A percentile compares a stretch with the other conserved stretches of the same genome.
Evolutionary conservation across 2,888 invertebrate genomes (phyloP).

Genomic region (Athalia cordata): DNA sequence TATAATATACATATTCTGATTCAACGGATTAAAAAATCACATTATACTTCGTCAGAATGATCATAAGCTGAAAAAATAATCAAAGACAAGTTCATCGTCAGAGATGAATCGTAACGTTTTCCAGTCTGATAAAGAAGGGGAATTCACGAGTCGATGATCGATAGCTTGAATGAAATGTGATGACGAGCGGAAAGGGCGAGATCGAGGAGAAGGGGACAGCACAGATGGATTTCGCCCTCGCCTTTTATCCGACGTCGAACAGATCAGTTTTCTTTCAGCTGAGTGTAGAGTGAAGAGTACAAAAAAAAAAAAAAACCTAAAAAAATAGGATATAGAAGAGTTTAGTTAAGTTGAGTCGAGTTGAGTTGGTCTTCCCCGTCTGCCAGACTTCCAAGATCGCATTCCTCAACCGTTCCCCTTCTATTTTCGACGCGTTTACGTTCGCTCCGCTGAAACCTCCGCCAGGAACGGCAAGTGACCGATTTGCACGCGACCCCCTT

Average conservation of each 20-base stretch:
- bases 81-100: no score
- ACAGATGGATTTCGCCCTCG: conserved; percentile 37
- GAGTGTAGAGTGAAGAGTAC: not conserved
- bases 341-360: not conserved
- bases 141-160: no score
- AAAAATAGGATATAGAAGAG: not conserved
- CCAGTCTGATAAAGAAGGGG: no score
- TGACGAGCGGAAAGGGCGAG: no score
- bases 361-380: conserved; percentile 33
- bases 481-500: conserved; percentile 44
- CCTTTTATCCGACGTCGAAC: conserved; percentile 22
- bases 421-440: conserved; percentile 43
- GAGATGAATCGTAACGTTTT: no score
- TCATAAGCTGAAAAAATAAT: no score
- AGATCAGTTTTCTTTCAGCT: conserved; percentile 12
- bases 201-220: not conserved
- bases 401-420: conserved; percentile 41
- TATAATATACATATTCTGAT: no score
- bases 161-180: no score
- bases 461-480: conserved; percentile 38
- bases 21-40: no score
- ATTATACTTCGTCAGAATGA: no score
- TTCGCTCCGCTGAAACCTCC: conserved; percentile 27
- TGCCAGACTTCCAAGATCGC: conserved; percentile 31
- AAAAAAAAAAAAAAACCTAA: no score